A percentile compares a stretch with the other conserved stretches of the same genome.
Evolutionary conservation across 1,140 invertebrate genomes (phyloP).

Genomic region (Calosoma granatense): DNA sequence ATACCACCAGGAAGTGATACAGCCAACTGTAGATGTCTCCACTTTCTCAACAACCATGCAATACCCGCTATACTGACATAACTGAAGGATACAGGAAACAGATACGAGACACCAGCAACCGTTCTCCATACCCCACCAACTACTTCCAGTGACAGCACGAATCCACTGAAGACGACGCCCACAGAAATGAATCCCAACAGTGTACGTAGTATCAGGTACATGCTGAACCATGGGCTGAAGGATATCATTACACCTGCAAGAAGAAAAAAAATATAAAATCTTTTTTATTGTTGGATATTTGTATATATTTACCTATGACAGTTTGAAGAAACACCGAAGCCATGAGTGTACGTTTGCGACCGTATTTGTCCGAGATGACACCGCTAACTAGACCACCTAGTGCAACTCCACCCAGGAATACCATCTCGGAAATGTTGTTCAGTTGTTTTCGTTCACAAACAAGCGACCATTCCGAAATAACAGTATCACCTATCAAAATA

Average conservation of each 20-base stretch:
- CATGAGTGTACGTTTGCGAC: conserved; percentile 64
- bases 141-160: conserved; percentile 58
- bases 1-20: conserved; percentile 58
- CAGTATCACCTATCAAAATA: conserved; percentile 39
- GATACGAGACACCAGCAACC: conserved; percentile 59
- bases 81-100: conserved; percentile 58
- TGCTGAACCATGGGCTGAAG: conserved; percentile 49
- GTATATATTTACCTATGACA: conserved; percentile 42
- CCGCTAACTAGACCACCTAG: conserved; percentile 58
- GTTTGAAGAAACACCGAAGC: conserved; percentile 57
- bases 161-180: conserved; percentile 60
- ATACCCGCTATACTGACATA: conserved; percentile 61
- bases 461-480: conserved; percentile 54
- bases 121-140: conserved; percentile 66
- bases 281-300: not conserved
- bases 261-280: not conserved
- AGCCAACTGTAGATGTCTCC: conserved; percentile 59
- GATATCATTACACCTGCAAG: conserved; percentile 45
- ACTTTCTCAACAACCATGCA: conserved; percentile 60
- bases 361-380: conserved; percentile 63
- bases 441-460: conserved; percentile 52
- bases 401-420: conserved; percentile 56
- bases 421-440: conserved; percentile 54
- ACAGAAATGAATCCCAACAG: conserved; percentile 58
- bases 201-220: conserved; percentile 50